These are phyloP conservation scores for Ecdyonurus torrentis DNA, from an alignment of 2,888 invertebrate genomes.

Conservation along the genomic window DNA sequence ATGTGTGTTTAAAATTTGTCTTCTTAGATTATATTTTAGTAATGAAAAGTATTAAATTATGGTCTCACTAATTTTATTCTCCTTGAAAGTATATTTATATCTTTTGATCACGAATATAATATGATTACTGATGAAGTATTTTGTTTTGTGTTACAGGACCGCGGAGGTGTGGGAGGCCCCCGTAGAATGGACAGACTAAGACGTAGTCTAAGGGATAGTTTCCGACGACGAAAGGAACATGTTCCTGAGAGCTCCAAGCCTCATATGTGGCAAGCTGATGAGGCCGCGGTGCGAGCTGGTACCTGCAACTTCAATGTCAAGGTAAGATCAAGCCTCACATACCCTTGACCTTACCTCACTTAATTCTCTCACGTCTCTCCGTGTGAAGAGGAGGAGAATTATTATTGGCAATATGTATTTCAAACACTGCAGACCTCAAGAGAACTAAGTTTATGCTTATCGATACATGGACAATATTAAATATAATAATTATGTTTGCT, in stretches of 20 bases:
- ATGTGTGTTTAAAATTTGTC: neutral
- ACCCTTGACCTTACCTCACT: neutral
- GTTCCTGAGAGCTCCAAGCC: constrained; percentile 89
- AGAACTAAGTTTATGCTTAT: too few relatives aligned
- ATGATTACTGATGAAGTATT: neutral
- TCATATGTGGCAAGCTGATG: constrained; percentile 97
- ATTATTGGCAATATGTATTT: neutral
- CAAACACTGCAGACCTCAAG: too few relatives aligned
- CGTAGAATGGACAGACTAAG: constrained; percentile 77
- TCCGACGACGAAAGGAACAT: constrained; percentile 76
- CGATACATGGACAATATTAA: too few relatives aligned
- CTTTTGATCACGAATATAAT: neutral
- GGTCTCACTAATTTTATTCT: neutral
- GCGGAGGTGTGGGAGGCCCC: constrained; percentile 23
- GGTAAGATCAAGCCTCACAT: constrained; percentile 25
- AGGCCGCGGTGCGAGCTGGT: constrained; percentile 85
- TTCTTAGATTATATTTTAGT: too few relatives aligned
- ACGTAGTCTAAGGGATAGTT: constrained; percentile 82
- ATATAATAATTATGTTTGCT: too few relatives aligned
- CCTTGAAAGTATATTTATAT: neutral
- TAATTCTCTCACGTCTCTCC: neutral
- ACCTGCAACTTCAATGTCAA: constrained; percentile 96
- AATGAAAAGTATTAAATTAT: neutral
- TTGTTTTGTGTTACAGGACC: neutral
- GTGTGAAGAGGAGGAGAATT: neutral